phyloP scores from a whole-genome alignment of 1,140 invertebrate species.

The Micrasema minimum region DNA sequence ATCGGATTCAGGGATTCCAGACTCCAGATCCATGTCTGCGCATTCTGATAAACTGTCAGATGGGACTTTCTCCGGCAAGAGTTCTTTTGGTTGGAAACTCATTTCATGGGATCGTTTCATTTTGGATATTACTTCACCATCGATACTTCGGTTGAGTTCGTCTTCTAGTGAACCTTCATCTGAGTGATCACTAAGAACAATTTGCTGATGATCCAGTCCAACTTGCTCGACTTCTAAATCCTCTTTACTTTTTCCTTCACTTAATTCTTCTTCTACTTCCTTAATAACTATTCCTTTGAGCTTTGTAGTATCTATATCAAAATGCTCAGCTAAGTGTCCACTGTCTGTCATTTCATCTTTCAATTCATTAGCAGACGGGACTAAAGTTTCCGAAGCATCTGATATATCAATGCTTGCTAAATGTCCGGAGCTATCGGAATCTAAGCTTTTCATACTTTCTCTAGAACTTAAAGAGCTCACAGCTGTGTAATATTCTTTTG shows the following conservation, averaged over 20 bases:
- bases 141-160: slow-evolving; percentile 56
- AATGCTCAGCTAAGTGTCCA: slow-evolving; percentile 64
- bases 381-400: slow-evolving; percentile 89
- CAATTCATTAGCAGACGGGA: slow-evolving; percentile 79
- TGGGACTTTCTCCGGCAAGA: slow-evolving; percentile 64
- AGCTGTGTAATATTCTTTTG: slow-evolving; percentile 87
- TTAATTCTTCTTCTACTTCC: slow-evolving; percentile 50
- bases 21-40: slow-evolving; percentile 58
- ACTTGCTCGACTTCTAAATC: slow-evolving; percentile 41
- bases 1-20: slow-evolving; percentile 49
- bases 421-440: slow-evolving; percentile 89
- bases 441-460: slow-evolving; percentile 89
- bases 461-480: slow-evolving; percentile 84
- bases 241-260: slow-evolving; percentile 30
- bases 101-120: slow-evolving; percentile 92
- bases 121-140: slow-evolving; percentile 67
- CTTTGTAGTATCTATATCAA: slow-evolving; percentile 62
- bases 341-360: slow-evolving; percentile 68
- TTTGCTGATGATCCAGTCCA: slow-evolving; percentile 9
- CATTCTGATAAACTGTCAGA: slow-evolving; percentile 59
- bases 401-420: slow-evolving; percentile 88
- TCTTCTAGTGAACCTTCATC: slow-evolving; percentile 65
- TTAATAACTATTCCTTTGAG: slow-evolving; percentile 53
- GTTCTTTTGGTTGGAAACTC: slow-evolving; percentile 82
- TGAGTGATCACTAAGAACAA: slow-evolving; percentile 59